Conservation (phyloP, 1,140 invertebrate genomes). For the Lepidotrigona ventralis region DNA sequence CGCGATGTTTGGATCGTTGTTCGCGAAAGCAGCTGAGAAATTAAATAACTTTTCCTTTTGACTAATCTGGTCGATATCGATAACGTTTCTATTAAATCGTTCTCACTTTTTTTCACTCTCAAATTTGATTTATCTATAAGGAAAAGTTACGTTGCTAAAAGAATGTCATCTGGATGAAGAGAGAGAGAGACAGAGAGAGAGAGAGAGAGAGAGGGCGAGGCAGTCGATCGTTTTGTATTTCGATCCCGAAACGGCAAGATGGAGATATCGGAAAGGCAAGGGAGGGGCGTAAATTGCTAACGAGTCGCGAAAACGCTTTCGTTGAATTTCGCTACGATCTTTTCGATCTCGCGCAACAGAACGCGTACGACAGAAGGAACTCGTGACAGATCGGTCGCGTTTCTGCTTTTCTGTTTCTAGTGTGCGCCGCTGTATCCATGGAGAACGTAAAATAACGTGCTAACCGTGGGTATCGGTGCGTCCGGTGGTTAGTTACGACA, state of each 20-base stretch:
- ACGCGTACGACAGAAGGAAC: neutral
- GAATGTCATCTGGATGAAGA: neutral
- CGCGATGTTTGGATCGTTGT: neutral
- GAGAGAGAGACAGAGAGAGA: neutral
- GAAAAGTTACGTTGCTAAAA: neutral
- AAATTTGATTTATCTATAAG: neutral
- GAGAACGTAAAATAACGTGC: conserved; percentile 5
- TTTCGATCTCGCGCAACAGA: neutral
- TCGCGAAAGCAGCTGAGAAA: neutral
- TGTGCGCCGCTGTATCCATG: neutral
- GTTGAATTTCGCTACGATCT: neutral
- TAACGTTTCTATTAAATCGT: neutral
- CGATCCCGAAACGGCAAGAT: neutral
- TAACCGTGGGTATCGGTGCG: conserved; percentile 15
- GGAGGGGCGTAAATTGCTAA: neutral
- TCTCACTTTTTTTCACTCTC: neutral
- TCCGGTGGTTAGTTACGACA: neutral
- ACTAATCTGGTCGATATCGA: neutral
- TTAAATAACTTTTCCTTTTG: neutral
- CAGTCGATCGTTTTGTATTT: neutral
- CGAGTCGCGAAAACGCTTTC: neutral
- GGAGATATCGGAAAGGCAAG: neutral
- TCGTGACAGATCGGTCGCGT: neutral
- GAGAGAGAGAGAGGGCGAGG: neutral
- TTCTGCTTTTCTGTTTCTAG: conserved; percentile 7